Base-by-base conservation (phyloP, 2,113 vertebrate genomes). In the Ariopsis seemanni region DNA sequence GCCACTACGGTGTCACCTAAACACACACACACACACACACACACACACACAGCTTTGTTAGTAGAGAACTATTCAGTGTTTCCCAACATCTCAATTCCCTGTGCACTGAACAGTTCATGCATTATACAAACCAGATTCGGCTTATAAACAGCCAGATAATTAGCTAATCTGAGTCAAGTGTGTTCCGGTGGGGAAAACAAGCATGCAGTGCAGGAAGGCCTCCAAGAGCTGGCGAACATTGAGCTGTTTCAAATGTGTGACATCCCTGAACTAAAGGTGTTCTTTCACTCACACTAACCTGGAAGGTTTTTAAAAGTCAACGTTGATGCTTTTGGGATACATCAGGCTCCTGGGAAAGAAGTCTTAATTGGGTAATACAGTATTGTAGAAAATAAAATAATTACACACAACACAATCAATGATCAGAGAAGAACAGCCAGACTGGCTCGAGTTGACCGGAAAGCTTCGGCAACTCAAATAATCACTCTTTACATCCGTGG, bases 101-200 rank as follows among this genome's bases (percentile, higher is more conserved):
- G 11, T 63, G 20, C 80, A 42, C 80, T 22, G 34, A 60, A 82
- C 57, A 62, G 34, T 65, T 82, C 60, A 63, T 63, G 80, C 34
- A 50, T 52, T 55, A 9, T 79, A 79, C 75, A 79, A 55, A 60
- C 27, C 79, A 42, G 79, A 48, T 62, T 62, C 18, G 11, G 62
- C 2, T 84, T 69, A n/a, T 84, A 53, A 83, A 67, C 82, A 67
- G 50, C 15, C 27, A 58, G 48, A 34, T 84, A 84, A 84, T 84
- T 52, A 84, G 82, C 62, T 84, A 67, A 84, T 84, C 63, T 84
- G 63, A 71, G 48, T 84, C 63, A 84, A 65, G 63, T 84, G 82
- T 71, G 48, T 67, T 84, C 34, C 22, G 7, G 5, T n/a, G 7
- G 81, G 57, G 42, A 50, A 83, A 84, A 84, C 50, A 84, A 71